Base-by-base conservation (phyloP, 2,797 vertebrate genomes). In the Microctenopoma stevenorrisi region DNA sequence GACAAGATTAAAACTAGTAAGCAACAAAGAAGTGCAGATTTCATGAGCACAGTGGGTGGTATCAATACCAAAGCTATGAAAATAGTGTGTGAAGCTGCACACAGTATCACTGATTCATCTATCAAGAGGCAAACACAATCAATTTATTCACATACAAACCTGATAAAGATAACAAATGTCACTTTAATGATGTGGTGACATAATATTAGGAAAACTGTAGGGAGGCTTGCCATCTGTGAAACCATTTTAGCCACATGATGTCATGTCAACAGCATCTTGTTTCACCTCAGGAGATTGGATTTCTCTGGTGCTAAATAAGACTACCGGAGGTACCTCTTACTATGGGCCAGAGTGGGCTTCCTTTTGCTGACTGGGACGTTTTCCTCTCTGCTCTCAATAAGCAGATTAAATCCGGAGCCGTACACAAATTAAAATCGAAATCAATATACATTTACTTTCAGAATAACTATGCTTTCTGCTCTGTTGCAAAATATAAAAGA, bases 241-340 rank as follows among this genome's bases (percentile, higher is more conserved):
- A 82, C 88, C 46, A 28, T 79, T 91, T 91, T 73, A 91, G 73
- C 67, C 48, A 47, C 69, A 83, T 91, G 90, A 93, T 92, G 92
- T 93, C 86, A 93, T 78, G 74, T 51, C 52, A 51, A 56, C 56
- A 78, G 86, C 72, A 33, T 93, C 86, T 42, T 7, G 79, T 83
- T 86, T 87, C 85, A 68, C 64, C 63, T 83, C 33, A 12, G 70
- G 78, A 80, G 91, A 86, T 93, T 76, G 25, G 51, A 80, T 93
- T 91, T 85, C 89, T 70, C 70, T n/a, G 51, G 50, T 42, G 79
- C 86, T 88, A 91, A 90, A 91, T 88, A 78, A 74, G 85, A 83
- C 81, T 57, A 28, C 78, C 14, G 53, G 74, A 86, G 86, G 85
- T 80, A 79, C 70, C 42, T 77, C 71, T 59, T 71, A 70, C 61